Percentiles rank a stretch among this genome's conserved stretches.
These are phyloP conservation scores for Bellardia pandia DNA, from an alignment of 2,888 invertebrate genomes.

Conservation along the genomic window DNA sequence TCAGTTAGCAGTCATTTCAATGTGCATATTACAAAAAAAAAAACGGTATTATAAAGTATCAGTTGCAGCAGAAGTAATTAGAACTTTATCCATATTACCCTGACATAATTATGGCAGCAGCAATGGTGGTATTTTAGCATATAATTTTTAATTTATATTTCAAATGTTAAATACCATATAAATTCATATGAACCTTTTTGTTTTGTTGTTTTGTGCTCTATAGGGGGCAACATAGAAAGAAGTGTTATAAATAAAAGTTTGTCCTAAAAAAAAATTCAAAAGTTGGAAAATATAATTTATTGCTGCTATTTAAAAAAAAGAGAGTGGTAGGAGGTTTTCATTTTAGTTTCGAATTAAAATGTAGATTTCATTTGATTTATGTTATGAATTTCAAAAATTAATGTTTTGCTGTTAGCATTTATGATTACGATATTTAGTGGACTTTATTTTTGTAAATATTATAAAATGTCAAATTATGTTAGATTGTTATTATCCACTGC, in stretches of 20 bases:
- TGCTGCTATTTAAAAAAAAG: too few relatives aligned
- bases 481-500: too few relatives aligned
- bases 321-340: too few relatives aligned
- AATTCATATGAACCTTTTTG: neutral
- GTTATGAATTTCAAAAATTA: too few relatives aligned
- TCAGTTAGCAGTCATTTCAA: neutral
- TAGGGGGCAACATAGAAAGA: neutral
- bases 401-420: too few relatives aligned
- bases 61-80: conserved; percentile 17
- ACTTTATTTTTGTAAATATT: too few relatives aligned
- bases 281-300: neutral
- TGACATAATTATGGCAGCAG: neutral
- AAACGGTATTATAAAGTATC: neutral
- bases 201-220: neutral
- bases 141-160: neutral
- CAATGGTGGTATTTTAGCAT: neutral
- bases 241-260: neutral
- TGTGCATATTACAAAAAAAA: neutral
- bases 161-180: neutral
- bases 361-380: too few relatives aligned
- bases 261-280: neutral
- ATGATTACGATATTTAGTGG: too few relatives aligned
- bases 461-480: too few relatives aligned
- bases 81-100: neutral
- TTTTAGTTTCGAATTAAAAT: too few relatives aligned